These are phyloP conservation scores for Elachura formosa DNA, from an alignment of 2,113 vertebrate genomes.

Conservation along the genomic window DNA sequence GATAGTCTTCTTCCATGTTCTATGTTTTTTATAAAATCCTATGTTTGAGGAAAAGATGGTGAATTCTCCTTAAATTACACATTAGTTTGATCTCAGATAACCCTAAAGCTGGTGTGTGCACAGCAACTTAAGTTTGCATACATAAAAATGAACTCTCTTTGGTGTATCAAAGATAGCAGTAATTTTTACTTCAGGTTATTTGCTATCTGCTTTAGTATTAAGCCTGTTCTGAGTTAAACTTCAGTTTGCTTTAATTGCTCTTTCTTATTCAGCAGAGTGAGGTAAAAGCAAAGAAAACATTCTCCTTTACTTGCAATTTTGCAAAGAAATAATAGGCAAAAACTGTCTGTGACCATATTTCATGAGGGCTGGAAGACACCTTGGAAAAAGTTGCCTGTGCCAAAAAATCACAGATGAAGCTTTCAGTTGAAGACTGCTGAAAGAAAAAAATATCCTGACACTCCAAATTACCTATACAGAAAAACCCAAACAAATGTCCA, in stretches of 20 bases:
- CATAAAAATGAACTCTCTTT: not conserved
- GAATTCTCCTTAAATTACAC: not conserved
- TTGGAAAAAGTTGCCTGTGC: not conserved
- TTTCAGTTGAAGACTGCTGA: not conserved
- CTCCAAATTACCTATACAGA: not conserved
- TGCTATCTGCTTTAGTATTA: not conserved
- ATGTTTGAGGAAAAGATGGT: not conserved
- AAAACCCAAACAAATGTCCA: not conserved
- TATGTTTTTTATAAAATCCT: not conserved
- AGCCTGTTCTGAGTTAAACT: not conserved
- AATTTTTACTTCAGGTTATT: not conserved
- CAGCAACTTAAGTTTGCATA: not conserved
- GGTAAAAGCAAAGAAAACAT: not conserved
- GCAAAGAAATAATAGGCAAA: not conserved
- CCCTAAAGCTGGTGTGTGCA: not conserved
- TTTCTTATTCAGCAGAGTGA: not conserved
- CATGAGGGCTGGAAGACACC: not conserved
- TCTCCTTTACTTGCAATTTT: not conserved
- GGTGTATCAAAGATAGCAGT: not conserved
- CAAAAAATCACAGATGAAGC: not conserved
- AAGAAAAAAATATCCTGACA: conserved; percentile 18
- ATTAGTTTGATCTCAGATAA: not conserved
- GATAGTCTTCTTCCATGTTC: not conserved
- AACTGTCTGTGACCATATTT: not conserved
- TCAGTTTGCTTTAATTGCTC: not conserved